Evolutionary conservation across 2,888 invertebrate species (phyloP).

Genomic region (Carcina quercana): DNA sequence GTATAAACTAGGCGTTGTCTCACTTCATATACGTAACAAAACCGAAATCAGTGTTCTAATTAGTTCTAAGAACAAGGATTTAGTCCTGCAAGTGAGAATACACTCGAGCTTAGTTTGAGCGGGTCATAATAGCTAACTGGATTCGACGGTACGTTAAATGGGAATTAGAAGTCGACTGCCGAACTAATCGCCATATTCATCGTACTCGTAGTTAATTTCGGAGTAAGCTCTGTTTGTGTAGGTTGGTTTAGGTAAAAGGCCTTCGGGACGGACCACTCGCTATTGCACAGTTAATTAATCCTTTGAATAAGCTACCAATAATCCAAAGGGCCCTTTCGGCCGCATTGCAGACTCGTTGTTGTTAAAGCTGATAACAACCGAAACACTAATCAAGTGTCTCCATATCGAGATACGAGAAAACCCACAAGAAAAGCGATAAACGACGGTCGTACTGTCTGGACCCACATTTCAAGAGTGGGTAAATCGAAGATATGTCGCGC

Average conservation of each 20-base stretch:
- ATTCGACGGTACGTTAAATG: not conserved
- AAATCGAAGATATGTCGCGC: slow-evolving; percentile 36
- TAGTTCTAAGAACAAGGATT: too few relatives aligned
- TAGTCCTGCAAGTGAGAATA: too few relatives aligned
- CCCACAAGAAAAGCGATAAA: slow-evolving; percentile 26
- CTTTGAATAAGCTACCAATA: slow-evolving; percentile 37
- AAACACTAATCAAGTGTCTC: slow-evolving; percentile 24
- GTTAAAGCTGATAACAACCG: slow-evolving; percentile 20
- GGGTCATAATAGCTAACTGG: too few relatives aligned
- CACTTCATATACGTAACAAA: not conserved
- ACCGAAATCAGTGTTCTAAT: too few relatives aligned
- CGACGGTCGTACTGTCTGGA: slow-evolving; percentile 17
- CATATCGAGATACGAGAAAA: slow-evolving; percentile 18
- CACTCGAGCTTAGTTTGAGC: too few relatives aligned
- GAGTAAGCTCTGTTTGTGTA: slow-evolving; percentile 18
- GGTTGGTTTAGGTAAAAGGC: slow-evolving; percentile 21
- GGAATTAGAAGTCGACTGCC: slow-evolving; percentile 7
- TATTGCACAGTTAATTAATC: slow-evolving; percentile 49
- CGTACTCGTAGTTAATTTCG: slow-evolving; percentile 29
- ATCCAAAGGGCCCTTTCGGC: slow-evolving; percentile 29
- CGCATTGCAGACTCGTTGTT: slow-evolving; percentile 15
- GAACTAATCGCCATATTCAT: slow-evolving; percentile 11
- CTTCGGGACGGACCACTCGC: slow-evolving; percentile 36
- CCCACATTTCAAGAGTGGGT: slow-evolving; percentile 22
- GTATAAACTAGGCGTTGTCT: not conserved